Evolutionary conservation across 2,888 invertebrate species (phyloP).

Genomic region (Pristionchus japonicus): DNA sequence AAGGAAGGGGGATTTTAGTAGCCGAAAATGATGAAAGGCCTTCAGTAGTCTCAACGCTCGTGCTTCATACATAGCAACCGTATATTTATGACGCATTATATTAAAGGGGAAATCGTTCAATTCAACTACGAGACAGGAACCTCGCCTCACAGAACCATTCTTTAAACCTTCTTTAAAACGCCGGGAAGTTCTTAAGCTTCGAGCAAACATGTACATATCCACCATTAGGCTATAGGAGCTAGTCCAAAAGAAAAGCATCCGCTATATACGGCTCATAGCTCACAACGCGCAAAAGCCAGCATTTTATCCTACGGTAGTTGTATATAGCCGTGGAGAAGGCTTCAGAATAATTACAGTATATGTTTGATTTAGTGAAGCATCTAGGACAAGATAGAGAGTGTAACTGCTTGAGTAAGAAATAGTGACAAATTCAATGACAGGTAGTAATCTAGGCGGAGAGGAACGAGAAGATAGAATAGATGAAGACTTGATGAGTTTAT

Average conservation of each 20-base stretch:
- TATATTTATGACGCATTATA: conserved; percentile 26
- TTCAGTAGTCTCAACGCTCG: background rate
- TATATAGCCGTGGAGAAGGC: background rate
- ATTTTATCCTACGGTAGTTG: too few species aligned
- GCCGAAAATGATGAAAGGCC: background rate
- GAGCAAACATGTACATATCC: too few species aligned
- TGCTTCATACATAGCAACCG: background rate
- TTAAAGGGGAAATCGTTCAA: too few species aligned
- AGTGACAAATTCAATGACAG: background rate
- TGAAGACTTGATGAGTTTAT: background rate
- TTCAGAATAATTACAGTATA: background rate
- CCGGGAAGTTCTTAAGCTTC: too few species aligned
- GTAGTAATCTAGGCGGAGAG: background rate
- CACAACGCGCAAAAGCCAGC: too few species aligned
- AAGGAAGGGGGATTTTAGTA: background rate
- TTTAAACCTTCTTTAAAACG: too few species aligned
- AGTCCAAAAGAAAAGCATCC: too few species aligned
- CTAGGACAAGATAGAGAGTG: background rate
- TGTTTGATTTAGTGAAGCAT: background rate
- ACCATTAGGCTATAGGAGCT: too few species aligned
- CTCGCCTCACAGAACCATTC: background rate
- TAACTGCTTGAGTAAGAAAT: background rate
- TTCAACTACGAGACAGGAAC: background rate
- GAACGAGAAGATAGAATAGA: background rate
- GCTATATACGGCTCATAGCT: too few species aligned